Conservation (phyloP, 2,888 invertebrate species). For the Microctonus hyperodae region DNA sequence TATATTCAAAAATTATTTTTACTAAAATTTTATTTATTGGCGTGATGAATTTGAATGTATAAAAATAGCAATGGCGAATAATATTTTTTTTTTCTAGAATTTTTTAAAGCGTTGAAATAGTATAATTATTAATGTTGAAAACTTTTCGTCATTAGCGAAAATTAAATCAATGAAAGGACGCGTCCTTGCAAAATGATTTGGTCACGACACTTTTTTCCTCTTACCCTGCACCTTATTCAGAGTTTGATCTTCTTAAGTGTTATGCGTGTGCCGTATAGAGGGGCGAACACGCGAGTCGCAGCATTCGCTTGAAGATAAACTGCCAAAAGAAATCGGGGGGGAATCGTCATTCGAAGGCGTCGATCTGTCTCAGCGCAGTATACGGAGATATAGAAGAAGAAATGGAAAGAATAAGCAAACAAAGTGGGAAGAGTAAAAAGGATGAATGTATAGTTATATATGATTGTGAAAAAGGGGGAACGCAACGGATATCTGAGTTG, state of each 20-base stretch:
- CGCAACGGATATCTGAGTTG: background rate
- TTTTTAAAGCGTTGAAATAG: background rate
- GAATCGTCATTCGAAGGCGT: conserved; percentile 54
- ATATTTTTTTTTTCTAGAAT: background rate
- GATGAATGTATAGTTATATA: conserved; percentile 6
- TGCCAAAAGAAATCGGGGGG: conserved; percentile 38
- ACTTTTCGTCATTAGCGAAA: conserved; percentile 18
- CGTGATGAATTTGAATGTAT: too few species aligned
- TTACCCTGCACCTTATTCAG: conserved; percentile 11
- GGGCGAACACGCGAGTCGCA: conserved; percentile 36
- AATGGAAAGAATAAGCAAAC: conserved; percentile 14
- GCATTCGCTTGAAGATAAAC: conserved; percentile 36
- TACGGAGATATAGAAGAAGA: conserved; percentile 24
- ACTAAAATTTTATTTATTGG: too few species aligned
- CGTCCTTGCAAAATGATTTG: background rate
- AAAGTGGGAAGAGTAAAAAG: conserved; percentile 8
- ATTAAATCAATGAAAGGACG: conserved; percentile 10
- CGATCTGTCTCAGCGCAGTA: conserved; percentile 48
- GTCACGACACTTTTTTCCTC: conserved; percentile 6
- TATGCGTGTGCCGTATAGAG: conserved; percentile 9
- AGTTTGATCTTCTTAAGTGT: background rate
- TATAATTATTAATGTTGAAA: conserved; percentile 20
- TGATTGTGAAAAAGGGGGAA: conserved; percentile 5
- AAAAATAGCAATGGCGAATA: too few species aligned
- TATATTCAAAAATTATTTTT: too few species aligned